These are phyloP conservation scores for Phalangium opilio DNA, from an alignment of 2,888 invertebrate species.

Conservation along the genomic window DNA sequence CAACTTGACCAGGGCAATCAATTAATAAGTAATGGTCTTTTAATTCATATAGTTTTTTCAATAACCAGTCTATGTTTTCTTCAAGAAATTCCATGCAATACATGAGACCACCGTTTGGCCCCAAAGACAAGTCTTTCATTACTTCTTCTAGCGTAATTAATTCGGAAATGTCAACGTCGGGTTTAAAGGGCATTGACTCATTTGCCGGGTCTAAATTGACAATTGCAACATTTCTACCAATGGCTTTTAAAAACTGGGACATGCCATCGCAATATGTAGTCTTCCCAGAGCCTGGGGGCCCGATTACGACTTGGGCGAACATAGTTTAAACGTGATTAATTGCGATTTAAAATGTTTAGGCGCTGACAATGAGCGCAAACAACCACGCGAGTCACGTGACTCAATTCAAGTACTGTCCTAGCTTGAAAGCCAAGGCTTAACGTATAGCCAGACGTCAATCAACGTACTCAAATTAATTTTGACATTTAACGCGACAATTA, in stretches of 20 bases:
- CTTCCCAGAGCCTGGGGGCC: slow-evolving; percentile 94
- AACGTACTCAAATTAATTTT: too few relatives aligned
- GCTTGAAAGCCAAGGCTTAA: too few relatives aligned
- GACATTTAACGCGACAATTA: too few relatives aligned
- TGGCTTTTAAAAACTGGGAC: slow-evolving; percentile 52
- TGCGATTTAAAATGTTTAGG: too few relatives aligned
- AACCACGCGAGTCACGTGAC: too few relatives aligned
- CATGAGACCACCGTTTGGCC: slow-evolving; percentile 89
- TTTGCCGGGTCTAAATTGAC: slow-evolving; percentile 70
- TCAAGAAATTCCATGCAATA: slow-evolving; percentile 91
- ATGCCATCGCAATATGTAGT: slow-evolving; percentile 86
- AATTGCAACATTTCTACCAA: slow-evolving; percentile 65
- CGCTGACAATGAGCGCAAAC: too few relatives aligned
- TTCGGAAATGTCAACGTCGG: slow-evolving; percentile 65
- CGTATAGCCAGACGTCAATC: too few relatives aligned
- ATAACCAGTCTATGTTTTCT: slow-evolving; percentile 74
- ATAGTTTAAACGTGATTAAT: too few relatives aligned
- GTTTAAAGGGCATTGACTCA: slow-evolving; percentile 65
- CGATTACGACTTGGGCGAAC: slow-evolving; percentile 88
- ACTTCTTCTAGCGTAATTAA: slow-evolving; percentile 71
- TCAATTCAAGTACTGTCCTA: too few relatives aligned
- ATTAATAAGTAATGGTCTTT: slow-evolving; percentile 64
- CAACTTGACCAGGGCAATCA: slow-evolving; percentile 81
- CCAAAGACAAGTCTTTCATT: slow-evolving; percentile 63
- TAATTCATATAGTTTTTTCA: slow-evolving; percentile 50